Evolutionary conservation across 2,888 invertebrate species (phyloP), one percentile per base, ranked within the genome.

Genomic region (Osmoderma eremita): DNA sequence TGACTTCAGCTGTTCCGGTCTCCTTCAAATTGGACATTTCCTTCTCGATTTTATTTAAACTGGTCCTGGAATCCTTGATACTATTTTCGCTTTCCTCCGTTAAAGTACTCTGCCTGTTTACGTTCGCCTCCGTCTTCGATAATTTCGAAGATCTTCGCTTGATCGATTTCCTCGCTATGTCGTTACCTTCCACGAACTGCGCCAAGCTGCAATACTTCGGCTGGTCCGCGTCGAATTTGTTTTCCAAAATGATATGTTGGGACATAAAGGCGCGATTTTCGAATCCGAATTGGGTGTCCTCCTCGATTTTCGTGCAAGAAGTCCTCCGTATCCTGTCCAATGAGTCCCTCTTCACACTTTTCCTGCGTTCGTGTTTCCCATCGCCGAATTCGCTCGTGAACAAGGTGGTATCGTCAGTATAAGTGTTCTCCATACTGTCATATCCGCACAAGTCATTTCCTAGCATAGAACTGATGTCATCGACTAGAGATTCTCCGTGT

Each of bases 171-270:
- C 92, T 86, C 0, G 91, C 92, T 69, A 94, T 93, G 78, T 94
- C 93, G 79, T 88, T 93, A 17, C 92, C 93, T 82, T 93, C 93
- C 68, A 91, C 91, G 76, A 93, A 93, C 73, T 92, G 90, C 0
- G 93, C 93, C 75, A 94, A 82, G 76, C 92, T 92, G 79, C 92
- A 92, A 77, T 89, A 91, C 71, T 88, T 90, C 50, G 87, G 86
- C 63, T 88, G 88, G 70, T 86, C 85, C 6, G 68, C 63, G 67
- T 85, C 85, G 53, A 82, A 81, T 69, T 77, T 74, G 69, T 78
- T 79, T 67, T 79, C 78, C 61, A 80, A 69, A 48, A 73, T 75
- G 48, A 76, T 73, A 64, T 78, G 78, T 71, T 80, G 78, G 51
- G 87, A 84, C 81, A 87, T 87, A 73, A 91, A 91, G 38, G 89